Conservation (phyloP, 2,797 vertebrate genomes). For the Acanthurus leucopareius region DNA sequence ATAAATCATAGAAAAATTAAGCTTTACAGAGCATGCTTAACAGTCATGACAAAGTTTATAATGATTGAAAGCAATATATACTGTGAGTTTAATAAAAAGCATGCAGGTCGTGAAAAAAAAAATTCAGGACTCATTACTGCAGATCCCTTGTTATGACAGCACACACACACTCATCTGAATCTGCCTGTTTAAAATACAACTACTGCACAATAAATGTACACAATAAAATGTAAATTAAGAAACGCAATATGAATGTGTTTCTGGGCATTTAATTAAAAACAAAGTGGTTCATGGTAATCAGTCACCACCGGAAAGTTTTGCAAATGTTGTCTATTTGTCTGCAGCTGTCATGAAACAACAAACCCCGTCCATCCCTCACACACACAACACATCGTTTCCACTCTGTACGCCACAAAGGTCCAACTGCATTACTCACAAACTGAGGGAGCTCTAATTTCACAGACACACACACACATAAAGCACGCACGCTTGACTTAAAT, state of each 20-base stretch:
- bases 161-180: neutral
- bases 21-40: neutral
- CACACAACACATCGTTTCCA: neutral
- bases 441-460: conserved; percentile 15
- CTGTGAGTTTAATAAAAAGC: neutral
- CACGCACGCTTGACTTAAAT: conserved; percentile 43
- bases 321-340: neutral
- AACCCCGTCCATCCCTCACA: conserved; percentile 19
- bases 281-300: neutral
- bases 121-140: neutral
- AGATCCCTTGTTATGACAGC: neutral
- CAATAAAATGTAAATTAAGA: neutral
- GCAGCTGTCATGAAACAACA: neutral
- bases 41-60: conserved; percentile 8
- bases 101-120: neutral
- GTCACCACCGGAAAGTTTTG: neutral
- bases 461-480: conserved; percentile 30
- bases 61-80: neutral
- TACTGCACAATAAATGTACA: neutral
- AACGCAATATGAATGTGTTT: neutral
- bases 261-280: neutral
- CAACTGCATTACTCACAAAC: conserved; percentile 16
- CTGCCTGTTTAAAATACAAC: neutral
- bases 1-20: conserved; percentile 11
- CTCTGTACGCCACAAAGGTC: conserved; percentile 11